These are phyloP conservation scores for Menura novaehollandiae DNA, from an alignment of 2,113 vertebrate genomes.

Conservation along the genomic window DNA sequence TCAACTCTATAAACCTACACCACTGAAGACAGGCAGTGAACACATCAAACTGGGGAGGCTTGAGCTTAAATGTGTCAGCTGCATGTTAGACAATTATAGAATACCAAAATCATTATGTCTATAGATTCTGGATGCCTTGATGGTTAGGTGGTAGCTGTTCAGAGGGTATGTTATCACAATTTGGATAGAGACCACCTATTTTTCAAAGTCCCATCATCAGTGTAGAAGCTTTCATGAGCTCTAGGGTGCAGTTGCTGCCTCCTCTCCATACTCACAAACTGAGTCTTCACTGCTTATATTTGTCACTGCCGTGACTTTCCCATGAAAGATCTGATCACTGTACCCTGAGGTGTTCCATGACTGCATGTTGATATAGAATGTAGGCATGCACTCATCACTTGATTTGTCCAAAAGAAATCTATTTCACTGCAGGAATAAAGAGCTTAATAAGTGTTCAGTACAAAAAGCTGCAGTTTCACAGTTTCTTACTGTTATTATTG, in stretches of 20 bases:
- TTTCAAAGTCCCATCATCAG: neutral
- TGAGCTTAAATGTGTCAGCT: neutral
- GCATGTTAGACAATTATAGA: neutral
- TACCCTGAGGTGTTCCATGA: neutral
- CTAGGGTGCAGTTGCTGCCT: neutral
- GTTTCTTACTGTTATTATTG: conserved; percentile 17
- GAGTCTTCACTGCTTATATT: neutral
- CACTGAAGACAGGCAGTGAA: neutral
- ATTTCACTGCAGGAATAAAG: conserved; percentile 4
- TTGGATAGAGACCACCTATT: neutral
- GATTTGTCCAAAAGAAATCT: neutral
- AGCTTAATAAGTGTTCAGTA: conserved; percentile 6
- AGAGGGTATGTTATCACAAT: neutral
- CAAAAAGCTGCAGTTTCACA: neutral
- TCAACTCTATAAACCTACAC: neutral
- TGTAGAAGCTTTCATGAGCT: neutral
- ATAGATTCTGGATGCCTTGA: neutral
- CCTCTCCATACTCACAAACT: neutral
- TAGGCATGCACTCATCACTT: neutral
- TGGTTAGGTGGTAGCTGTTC: neutral
- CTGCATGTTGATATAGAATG: neutral
- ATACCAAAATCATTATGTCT: neutral
- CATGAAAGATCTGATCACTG: neutral
- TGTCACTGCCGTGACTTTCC: neutral
- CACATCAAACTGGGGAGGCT: neutral